Evolutionary conservation across 2,888 invertebrate species (phyloP), one percentile per base, ranked within the genome.

Genomic region (Mechanitis mazaeus): DNA sequence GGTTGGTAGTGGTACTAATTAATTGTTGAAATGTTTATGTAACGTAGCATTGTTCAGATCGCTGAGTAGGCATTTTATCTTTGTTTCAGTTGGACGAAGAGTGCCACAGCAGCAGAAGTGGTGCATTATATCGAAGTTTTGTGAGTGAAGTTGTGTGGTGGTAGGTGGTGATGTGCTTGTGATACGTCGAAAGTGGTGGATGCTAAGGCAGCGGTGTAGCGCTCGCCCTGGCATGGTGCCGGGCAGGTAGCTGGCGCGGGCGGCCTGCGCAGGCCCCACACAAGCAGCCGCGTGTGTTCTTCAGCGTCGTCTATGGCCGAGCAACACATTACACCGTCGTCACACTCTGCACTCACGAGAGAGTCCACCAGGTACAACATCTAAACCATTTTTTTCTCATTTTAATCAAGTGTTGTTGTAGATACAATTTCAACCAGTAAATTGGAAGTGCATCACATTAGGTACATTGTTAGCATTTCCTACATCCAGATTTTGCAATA

Each of bases 231-330:
- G 89, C 87, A 90, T 90, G 90, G 89, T 88, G 84, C 90, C 88
- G 84, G 89, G 86, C 85, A 89, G 89, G 89, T 89, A 90, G 91
- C 89, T 87, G 86, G 89, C 89, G 87, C 88, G 87, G 89, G 88
- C 81, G 87, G 90, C 90, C 87, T 86, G 85, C 88, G 88, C 89
- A 87, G 87, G 88, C 90, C 89, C 85, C 88, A 83, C 85, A 87
- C 83, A 84, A 87, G 88, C 87, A 86, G 85, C 83, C 85, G 87
- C 87, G 88, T 81, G 93, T 92, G 92, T 93, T 91, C 92, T 92
- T 93, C 89, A 94, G 94, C 93, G 93, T 94, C 93, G 95, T 95
- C 95, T 95, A 95, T 95, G 95, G 95, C 95, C 94, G 94, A 95
- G 93, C 94, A 94, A 94, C 94, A 93, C 94, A 94, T 92, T 91